Percentiles rank a stretch among this genome's conserved stretches.
These are phyloP conservation scores for Nemapogon koenigi DNA, from an alignment of 2,888 invertebrate genomes.

Conservation along the genomic window DNA sequence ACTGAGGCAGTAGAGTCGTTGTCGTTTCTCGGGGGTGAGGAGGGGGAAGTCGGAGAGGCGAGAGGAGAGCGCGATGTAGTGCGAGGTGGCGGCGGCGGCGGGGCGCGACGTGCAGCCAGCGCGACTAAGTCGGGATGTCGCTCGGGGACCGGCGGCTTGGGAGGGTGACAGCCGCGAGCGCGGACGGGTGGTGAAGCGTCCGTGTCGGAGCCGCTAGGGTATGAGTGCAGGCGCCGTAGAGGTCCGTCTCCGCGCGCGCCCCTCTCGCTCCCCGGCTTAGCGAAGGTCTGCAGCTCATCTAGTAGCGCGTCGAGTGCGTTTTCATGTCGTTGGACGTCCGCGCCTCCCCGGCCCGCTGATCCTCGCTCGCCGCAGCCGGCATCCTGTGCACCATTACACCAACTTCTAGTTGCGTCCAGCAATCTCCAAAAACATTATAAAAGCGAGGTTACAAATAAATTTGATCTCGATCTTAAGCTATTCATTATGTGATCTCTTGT, in stretches of 20 bases:
- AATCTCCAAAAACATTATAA: conserved; percentile 34
- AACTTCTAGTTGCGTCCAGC: conserved; percentile 42
- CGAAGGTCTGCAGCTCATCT: conserved; percentile 91
- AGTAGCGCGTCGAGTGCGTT: conserved; percentile 97
- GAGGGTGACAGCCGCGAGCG: conserved; percentile 60
- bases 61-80: conserved; percentile 88
- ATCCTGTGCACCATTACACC: conserved; percentile 52
- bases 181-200: conserved; percentile 79
- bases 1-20: conserved; percentile 14
- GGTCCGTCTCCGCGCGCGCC: conserved; percentile 60
- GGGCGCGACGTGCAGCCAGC: conserved; percentile 73
- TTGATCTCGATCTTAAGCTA: conserved; percentile 8
- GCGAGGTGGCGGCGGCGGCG: conserved; percentile 91
- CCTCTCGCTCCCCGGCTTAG: conserved; percentile 65
- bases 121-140: conserved; percentile 80
- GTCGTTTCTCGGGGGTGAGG: conserved; percentile 64
- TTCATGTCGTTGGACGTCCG: conserved; percentile 75
- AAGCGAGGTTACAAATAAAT: conserved; percentile 40
- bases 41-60: conserved; percentile 81
- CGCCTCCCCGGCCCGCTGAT: conserved; percentile 27
- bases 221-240: conserved; percentile 80
- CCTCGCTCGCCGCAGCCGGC: conserved; percentile 36
- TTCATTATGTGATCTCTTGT: not conserved
- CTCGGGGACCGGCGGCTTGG: conserved; percentile 84
- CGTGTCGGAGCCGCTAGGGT: conserved; percentile 85